Evolutionary conservation across 1,140 invertebrate species (phyloP).

Genomic region (Penaeus vannamei): DNA sequence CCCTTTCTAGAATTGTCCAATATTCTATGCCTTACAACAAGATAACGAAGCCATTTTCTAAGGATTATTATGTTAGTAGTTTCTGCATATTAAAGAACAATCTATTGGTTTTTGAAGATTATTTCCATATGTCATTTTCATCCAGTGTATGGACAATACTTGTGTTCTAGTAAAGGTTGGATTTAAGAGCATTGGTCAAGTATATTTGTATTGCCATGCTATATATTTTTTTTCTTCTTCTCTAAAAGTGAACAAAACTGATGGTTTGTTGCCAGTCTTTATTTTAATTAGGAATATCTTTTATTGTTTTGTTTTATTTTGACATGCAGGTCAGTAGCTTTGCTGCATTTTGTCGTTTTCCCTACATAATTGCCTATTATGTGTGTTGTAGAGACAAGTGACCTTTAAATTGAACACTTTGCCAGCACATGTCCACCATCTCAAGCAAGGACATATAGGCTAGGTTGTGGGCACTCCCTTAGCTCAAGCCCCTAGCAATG

Average conservation of each 20-base stretch:
- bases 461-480: constrained; percentile 44
- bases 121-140: constrained; percentile 35
- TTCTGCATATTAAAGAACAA: constrained; percentile 49
- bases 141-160: neutral
- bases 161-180: too few species aligned
- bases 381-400: constrained; percentile 62
- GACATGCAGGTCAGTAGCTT: constrained; percentile 55
- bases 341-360: constrained; percentile 54
- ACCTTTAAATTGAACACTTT: constrained; percentile 60
- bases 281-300: too few species aligned
- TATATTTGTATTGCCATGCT: too few species aligned
- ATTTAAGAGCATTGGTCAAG: too few species aligned
- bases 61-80: constrained; percentile 58
- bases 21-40: constrained; percentile 63
- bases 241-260: constrained; percentile 36
- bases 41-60: constrained; percentile 62
- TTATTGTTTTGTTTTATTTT: constrained; percentile 36
- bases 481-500: constrained; percentile 3
- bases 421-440: constrained; percentile 53
- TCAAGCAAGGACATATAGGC: constrained; percentile 38
- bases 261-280: constrained; percentile 32
- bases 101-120: constrained; percentile 59
- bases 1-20: constrained; percentile 59
- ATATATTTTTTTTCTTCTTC: constrained; percentile 8
- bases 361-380: constrained; percentile 57